These are phyloP conservation scores for Myotis yumanensis DNA, from an alignment of 2,113 vertebrate genomes.

Conservation along the genomic window DNA sequence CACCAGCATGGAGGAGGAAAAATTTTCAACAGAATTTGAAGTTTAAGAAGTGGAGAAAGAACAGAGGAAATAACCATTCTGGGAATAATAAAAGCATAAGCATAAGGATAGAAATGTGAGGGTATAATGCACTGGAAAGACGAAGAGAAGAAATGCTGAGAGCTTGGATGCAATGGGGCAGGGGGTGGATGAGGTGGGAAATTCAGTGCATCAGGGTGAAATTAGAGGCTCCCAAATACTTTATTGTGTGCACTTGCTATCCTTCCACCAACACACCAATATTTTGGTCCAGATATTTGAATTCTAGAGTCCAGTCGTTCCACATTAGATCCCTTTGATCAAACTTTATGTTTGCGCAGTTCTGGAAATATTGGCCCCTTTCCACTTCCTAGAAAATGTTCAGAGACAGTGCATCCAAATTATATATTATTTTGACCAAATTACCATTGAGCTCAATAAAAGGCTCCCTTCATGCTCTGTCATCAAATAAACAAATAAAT, in stretches of 20 bases:
- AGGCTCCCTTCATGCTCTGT: constrained; percentile 45
- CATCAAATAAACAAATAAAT: constrained; percentile 48
- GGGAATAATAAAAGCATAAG: not conserved
- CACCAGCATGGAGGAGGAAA: not conserved
- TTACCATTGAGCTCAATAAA: constrained; percentile 34
- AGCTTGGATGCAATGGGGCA: not conserved
- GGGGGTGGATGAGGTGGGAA: not conserved
- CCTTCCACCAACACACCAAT: not conserved
- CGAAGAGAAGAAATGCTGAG: not conserved
- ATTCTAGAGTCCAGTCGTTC: not conserved
- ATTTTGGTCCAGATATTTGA: not conserved
- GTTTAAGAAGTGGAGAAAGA: not conserved
- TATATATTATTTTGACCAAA: constrained; percentile 57
- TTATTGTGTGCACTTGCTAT: not conserved
- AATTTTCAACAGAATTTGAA: not conserved
- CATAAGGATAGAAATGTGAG: not conserved
- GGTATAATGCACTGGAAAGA: not conserved
- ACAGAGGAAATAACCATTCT: not conserved
- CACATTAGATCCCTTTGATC: not conserved
- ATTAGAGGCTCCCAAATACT: not conserved
- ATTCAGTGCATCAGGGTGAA: not conserved
- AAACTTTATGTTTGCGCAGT: constrained; percentile 1
- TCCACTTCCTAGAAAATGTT: constrained; percentile 40
- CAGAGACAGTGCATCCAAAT: constrained; percentile 12
- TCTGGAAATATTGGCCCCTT: not conserved